Evolutionary conservation across 2,888 invertebrate species (phyloP).

Genomic region (Sminthurides aquaticus): DNA sequence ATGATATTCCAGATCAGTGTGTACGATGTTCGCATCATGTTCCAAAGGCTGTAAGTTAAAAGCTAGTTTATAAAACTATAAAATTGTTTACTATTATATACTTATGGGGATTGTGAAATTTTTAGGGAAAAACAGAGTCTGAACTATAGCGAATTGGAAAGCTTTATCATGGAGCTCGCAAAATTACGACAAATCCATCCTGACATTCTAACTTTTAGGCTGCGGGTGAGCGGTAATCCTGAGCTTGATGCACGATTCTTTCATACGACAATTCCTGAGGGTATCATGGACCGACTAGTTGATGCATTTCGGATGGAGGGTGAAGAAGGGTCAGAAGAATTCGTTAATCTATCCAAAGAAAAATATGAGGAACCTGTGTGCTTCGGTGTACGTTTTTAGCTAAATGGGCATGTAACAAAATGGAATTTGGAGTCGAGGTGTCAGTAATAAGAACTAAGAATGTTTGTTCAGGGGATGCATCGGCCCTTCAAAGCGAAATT

Average conservation of each 20-base stretch:
- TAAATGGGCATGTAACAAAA: neutral
- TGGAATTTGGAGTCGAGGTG: neutral
- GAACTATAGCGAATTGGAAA: slow-evolving; percentile 9
- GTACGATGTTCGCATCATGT: slow-evolving; percentile 3
- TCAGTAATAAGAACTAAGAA: neutral
- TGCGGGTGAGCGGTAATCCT: neutral
- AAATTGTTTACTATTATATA: neutral
- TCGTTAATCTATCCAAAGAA: slow-evolving; percentile 6
- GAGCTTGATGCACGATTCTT: neutral
- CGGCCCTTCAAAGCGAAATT: neutral
- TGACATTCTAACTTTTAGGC: neutral
- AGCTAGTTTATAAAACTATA: neutral
- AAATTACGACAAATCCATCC: slow-evolving; percentile 8
- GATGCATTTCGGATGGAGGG: slow-evolving; percentile 15
- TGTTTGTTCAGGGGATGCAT: neutral
- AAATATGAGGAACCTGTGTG: slow-evolving; percentile 21
- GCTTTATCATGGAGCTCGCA: slow-evolving; percentile 1
- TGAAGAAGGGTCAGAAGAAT: neutral
- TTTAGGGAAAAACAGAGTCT: no score
- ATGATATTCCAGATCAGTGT: slow-evolving; percentile 8
- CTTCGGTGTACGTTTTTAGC: slow-evolving; percentile 17
- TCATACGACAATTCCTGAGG: slow-evolving; percentile 11
- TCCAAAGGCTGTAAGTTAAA: slow-evolving; percentile 10
- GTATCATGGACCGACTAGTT: slow-evolving; percentile 14
- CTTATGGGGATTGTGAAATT: no score